Conservation (phyloP, 1,140 invertebrate genomes). For the Stegodyphus dumicola region DNA sequence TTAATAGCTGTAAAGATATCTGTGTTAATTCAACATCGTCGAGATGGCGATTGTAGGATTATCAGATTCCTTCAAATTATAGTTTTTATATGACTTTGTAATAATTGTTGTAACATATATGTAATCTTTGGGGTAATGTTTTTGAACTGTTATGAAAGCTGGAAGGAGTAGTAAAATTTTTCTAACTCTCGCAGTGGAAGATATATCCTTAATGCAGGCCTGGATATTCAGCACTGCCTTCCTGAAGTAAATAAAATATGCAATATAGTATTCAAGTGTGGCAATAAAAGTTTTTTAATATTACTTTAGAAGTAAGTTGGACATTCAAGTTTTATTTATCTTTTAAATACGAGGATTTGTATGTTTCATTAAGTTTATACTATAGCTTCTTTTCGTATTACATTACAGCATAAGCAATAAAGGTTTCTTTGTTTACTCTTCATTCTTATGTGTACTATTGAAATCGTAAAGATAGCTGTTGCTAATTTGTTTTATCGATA, state of each 20-base stretch:
- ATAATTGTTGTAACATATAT: constrained; percentile 46
- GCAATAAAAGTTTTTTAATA: constrained; percentile 47
- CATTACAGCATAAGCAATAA: too few relatives aligned
- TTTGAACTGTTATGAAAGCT: constrained; percentile 24
- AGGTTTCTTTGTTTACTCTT: too few relatives aligned
- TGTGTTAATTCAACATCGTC: constrained; percentile 31
- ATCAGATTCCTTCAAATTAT: constrained; percentile 46
- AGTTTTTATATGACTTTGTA: constrained; percentile 58
- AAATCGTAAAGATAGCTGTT: too few relatives aligned
- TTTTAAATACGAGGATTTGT: too few relatives aligned
- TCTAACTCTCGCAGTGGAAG: not conserved
- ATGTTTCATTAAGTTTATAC: too few relatives aligned
- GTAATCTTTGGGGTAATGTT: constrained; percentile 49
- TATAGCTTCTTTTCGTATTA: too few relatives aligned
- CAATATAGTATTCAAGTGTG: constrained; percentile 24
- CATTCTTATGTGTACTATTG: too few relatives aligned
- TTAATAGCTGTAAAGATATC: constrained; percentile 44
- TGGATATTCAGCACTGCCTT: not conserved
- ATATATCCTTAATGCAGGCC: not conserved
- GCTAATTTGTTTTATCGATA: too few relatives aligned
- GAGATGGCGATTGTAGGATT: constrained; percentile 17
- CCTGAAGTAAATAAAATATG: not conserved
- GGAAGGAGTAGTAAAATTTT: not conserved
- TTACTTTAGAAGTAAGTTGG: not conserved
- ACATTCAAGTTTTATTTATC: too few relatives aligned